Conservation (phyloP, 2,113 vertebrate genomes). For the Hassar affinis region DNA sequence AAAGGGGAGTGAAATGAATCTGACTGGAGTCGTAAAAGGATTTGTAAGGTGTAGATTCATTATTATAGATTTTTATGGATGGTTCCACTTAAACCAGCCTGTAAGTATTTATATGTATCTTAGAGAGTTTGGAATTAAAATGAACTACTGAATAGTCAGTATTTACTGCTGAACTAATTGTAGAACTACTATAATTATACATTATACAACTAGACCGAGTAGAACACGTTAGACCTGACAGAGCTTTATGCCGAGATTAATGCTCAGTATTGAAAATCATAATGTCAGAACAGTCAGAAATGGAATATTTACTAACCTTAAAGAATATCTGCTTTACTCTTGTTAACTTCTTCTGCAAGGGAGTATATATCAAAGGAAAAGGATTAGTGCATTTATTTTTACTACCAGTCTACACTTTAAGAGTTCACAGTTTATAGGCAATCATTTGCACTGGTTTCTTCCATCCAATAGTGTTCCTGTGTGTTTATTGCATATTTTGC, state of each 20-base stretch:
- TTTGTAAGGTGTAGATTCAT: not conserved
- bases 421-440: not conserved
- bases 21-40: not conserved
- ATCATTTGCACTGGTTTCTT: not conserved
- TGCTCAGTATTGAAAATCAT: not conserved
- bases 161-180: constrained; percentile 1
- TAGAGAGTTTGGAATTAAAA: not conserved
- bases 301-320: not conserved
- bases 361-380: not conserved
- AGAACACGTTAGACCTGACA: not conserved
- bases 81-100: not conserved
- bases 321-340: not conserved
- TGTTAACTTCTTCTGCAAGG: not conserved
- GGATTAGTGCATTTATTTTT: no score
- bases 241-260: not conserved
- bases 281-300: not conserved
- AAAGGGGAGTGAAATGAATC: not conserved
- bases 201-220: not conserved
- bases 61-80: not conserved
- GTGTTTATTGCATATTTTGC: not conserved
- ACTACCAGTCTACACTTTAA: not conserved
- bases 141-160: not conserved
- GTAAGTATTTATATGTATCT: not conserved
- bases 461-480: not conserved
- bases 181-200: not conserved